Evolutionary conservation across 2,888 invertebrate genomes (phyloP), one percentile per base, ranked within the genome.

Genomic region (Papilio protenor): DNA sequence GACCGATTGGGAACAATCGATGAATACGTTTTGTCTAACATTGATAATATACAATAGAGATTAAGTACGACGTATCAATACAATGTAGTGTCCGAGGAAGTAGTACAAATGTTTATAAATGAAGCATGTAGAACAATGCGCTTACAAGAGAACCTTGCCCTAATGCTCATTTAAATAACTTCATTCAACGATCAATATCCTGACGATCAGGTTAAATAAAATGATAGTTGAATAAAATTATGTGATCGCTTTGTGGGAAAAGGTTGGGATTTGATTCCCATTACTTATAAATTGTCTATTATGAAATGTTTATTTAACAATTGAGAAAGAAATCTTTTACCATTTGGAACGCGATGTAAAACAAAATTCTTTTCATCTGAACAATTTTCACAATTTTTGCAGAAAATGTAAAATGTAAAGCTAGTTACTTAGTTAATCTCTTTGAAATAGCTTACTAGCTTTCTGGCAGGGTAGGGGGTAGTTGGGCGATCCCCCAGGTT

Each of bases 111-210:
- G 81, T 83, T 84, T 81, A 83, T 80, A 69, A 69, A 83, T 84
- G 83, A 84, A 84, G 83, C 82, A 79, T 82, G 75, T 80, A 81
- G 82, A 83, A 86, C 85, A 86, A 86, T 85, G 81, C 84, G 21
- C 77, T 81, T 77, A 84, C 81, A 78, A 78, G 74, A 61, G 79
- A 66, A 76, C 83, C 84, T 83, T 82, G 83, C 74, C 79, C 79
- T 74, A 82, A 79, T 47, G 80, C 80, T 72, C 61, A 64, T 64
- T 72, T 71, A 72, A 78, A 77, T 52, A 78, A 33, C 77, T 82
- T 40, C 71, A 61, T 49, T 75, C 64, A 76, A 73, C 52, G 76
- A 47, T 75, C 76, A 71, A 66, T 71, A n/a, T 66, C 72, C 57
- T 64, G 73, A 69, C 66, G 45, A 45, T 69, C 18, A 11, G 45